Percentiles rank a stretch among this genome's conserved stretches.
phyloP scores from a whole-genome alignment of 2,888 invertebrate species.

The Monochamus alternatus region DNA sequence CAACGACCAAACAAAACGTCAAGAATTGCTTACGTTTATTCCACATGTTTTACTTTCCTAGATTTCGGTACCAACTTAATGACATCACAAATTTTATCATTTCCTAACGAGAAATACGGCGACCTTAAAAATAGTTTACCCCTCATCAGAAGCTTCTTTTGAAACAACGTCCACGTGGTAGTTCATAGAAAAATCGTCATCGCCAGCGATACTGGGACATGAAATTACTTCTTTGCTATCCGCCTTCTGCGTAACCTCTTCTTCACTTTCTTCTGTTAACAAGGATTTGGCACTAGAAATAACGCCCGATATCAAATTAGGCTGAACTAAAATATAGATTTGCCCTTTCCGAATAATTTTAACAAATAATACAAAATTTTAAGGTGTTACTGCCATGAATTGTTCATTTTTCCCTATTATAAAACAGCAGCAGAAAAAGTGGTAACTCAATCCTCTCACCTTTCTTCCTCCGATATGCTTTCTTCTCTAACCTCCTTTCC shows the following conservation, averaged over 20 bases:
- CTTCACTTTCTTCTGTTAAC: constrained; percentile 41
- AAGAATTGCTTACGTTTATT: no score
- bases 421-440: no score
- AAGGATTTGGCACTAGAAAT: constrained; percentile 33
- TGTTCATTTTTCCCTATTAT: no score
- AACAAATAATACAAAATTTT: background rate
- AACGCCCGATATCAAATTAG: constrained; percentile 8
- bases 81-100: no score
- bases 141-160: constrained; percentile 22
- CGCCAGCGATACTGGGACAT: constrained; percentile 60
- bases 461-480: constrained; percentile 46
- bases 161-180: constrained; percentile 34
- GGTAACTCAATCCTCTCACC: constrained; percentile 22
- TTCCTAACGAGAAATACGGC: no score
- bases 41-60: no score
- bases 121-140: constrained; percentile 12
- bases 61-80: no score
- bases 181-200: constrained; percentile 54
- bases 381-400: no score
- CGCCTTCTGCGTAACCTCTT: constrained; percentile 45
- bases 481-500: constrained; percentile 52
- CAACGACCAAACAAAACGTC: no score
- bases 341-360: background rate
- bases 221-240: constrained; percentile 57
- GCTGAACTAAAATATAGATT: background rate